Base-by-base conservation (phyloP, 2,797 vertebrate species). In the Morelia viridis region DNA sequence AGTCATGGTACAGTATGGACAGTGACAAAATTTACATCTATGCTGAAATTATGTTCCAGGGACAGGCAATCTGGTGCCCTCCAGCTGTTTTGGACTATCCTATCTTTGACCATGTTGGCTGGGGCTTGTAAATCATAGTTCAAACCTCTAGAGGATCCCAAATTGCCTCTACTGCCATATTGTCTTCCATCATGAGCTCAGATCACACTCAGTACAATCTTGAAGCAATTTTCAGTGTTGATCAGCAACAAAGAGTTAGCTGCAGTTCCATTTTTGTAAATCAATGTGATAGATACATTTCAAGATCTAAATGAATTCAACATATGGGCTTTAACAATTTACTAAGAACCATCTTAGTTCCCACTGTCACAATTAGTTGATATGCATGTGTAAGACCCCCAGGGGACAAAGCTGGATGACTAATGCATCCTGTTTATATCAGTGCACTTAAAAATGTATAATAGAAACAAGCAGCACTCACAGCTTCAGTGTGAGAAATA, bases 251-350 rank as follows among this genome's bases (percentile, higher is more conserved):
- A 65, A 92, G 1, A 62, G 31, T 19, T 31, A 87, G 11, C 13
- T 92, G 26, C n/a, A 92, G 41, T 13, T 68, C 89, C 71, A 58
- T 84, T 84, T 26, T 89, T 92, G 91, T 5, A 26, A 93, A 92
- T 92, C 84, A 87, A 80, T 84, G 53, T 84, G 0, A 90, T 89
- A 93, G 28, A 31, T 87, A 41, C 35, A 76, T 61, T 58, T 80
- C 19, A 80, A 80, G 85, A 24, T 76, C n/a, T 61, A 35, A 56
- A 93, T 22, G 41, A 76, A 56, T 8, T 9, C 56, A 56, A 53
- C 84, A 11, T 58, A 91, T 4, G 1, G 19, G 91, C 85, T 58
- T 53, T 7, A 85, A 53, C 61, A 24, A 5, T 89, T 91, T 88
- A 91, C 19, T 86, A 46, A 94, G 86, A 86, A 86, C 19, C 87